Evolutionary conservation across 2,797 vertebrate genomes (phyloP), one percentile per base, ranked within the genome.

Genomic region (Spinus pinus): DNA sequence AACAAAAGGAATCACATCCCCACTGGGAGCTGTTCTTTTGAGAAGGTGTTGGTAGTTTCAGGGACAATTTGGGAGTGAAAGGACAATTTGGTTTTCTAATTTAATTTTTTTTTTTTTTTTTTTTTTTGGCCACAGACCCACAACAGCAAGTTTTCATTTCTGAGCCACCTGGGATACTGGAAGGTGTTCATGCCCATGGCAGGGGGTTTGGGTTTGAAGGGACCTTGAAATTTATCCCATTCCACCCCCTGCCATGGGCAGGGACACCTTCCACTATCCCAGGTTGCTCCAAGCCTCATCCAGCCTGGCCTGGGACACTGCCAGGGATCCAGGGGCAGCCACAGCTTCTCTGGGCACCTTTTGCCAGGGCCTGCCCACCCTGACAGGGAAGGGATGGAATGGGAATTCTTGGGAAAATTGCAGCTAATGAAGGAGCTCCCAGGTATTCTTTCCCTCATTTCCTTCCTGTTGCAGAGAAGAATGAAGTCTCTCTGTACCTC

Each of bases 261-360:
- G 23, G 27, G 39, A 53, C 49, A 39, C 23, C 15, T 47, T 7
- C 30, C 41, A 47, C 30, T 14, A 0, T 23, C 24, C 33, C 80
- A 47, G 23, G 3, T 0, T 10, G 24, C 49, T 82, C 67, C 58
- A 41, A 54, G 4, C 10, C 33, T 28, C 8, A 24, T 72, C 20
- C 58, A 64, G 0, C 13, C 49, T 47, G 80, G 41, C 20, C 31
- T 57, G 2, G 44, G 70, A 0, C 35, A 49, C 9, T 73, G 0
- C 44, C 51, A 50, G 31, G 44, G 44, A 57, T 50, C 9, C 81
- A 57, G 17, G 35, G 17, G 21, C 35, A 57, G 31, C 60, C 51
- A 8, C 57, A 62, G 39, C 39, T 62, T 0, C 69, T 65, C 25
- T 49, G 35, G 58, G 20, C 24, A 64, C 13, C 20, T 35, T 30